phyloP scores from a whole-genome alignment of 2,113 vertebrate genomes.

The Colinus virginianus region DNA sequence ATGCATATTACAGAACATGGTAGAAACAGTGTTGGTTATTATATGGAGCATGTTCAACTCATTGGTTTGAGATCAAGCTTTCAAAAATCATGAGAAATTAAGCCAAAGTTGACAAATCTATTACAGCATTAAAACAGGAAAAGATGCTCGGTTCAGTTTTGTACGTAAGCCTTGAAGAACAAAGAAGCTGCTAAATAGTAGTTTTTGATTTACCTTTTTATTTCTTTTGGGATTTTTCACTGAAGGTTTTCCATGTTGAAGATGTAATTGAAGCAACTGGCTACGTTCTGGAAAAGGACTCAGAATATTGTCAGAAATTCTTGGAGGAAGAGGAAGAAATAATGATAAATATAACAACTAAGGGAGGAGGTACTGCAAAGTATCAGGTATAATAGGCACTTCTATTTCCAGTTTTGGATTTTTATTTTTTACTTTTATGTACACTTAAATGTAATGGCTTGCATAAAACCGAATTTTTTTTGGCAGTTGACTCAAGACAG shows the following conservation, averaged over 20 bases:
- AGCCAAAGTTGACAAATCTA: neutral
- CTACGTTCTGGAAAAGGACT: conserved; percentile 93
- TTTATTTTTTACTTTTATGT: neutral
- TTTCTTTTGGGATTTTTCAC: conserved; percentile 7
- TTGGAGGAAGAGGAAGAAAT: conserved; percentile 96
- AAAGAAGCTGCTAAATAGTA: accelerated
- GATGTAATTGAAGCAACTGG: conserved; percentile 95
- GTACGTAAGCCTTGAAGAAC: neutral
- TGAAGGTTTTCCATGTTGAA: conserved; percentile 93
- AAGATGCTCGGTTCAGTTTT: neutral
- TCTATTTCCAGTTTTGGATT: neutral
- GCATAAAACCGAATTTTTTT: neutral
- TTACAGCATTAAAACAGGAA: neutral
- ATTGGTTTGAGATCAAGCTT: neutral
- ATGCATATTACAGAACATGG: accelerated
- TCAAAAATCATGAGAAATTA: neutral
- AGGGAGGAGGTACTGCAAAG: conserved; percentile 85
- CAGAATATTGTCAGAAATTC: conserved; percentile 94
- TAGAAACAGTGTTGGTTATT: neutral
- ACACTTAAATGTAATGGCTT: neutral
- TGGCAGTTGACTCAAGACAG: neutral
- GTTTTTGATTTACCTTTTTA: neutral
- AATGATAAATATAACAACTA: conserved; percentile 84
- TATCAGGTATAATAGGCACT: conserved; percentile 79
- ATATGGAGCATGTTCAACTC: neutral